Evolutionary conservation across 2,888 invertebrate genomes (phyloP).

Genomic region (Congeria kusceri): DNA sequence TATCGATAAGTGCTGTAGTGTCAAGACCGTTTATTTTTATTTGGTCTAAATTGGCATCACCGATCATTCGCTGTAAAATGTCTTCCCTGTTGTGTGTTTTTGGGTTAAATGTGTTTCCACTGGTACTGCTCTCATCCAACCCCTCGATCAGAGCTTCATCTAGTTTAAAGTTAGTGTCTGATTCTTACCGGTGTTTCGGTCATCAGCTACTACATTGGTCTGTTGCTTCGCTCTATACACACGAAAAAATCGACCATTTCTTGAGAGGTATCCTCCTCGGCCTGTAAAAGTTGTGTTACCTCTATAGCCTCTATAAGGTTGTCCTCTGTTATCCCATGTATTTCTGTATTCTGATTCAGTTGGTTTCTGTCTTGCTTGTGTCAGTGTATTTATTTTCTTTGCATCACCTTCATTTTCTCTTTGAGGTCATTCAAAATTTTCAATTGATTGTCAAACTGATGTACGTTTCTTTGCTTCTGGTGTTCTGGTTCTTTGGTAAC

Average conservation of each 20-base stretch:
- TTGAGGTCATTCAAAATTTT: background rate
- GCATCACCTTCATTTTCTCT: background rate
- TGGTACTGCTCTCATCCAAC: background rate
- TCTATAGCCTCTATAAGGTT: background rate
- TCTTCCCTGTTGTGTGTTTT: background rate
- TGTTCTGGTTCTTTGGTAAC: background rate
- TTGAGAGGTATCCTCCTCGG: background rate
- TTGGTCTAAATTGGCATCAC: too few relatives aligned
- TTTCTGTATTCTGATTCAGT: background rate
- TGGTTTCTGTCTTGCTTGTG: background rate
- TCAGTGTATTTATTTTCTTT: background rate
- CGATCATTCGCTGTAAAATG: background rate
- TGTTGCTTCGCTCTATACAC: background rate
- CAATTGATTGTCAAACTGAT: background rate
- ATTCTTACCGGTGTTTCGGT: background rate
- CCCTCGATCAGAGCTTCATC: too few relatives aligned
- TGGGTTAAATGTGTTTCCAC: background rate
- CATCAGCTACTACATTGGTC: background rate
- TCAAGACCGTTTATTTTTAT: background rate
- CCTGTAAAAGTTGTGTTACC: background rate
- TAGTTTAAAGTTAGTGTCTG: background rate
- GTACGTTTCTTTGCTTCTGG: background rate
- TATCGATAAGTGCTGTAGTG: constrained; percentile 11
- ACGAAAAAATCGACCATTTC: background rate
- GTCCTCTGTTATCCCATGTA: background rate